Percentiles rank a stretch among this genome's conserved stretches.
Evolutionary conservation across 2,888 invertebrate species (phyloP).

Genomic region (Biston stratarius): DNA sequence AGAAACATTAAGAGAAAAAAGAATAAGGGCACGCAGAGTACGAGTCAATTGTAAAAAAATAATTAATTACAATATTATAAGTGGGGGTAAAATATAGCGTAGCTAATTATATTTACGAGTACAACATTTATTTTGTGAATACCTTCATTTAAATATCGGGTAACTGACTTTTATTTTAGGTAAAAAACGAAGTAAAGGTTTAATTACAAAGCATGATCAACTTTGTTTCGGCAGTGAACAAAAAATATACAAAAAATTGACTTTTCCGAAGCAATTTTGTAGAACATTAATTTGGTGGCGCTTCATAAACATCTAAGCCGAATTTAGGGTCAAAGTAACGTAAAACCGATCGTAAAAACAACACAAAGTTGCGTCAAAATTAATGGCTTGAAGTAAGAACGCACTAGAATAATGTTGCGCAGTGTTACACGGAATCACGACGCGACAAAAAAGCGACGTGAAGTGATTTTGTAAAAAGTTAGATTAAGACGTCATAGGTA

Average conservation of each 20-base stretch:
- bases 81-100: too few species aligned
- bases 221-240: conserved; percentile 32
- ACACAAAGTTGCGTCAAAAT: conserved; percentile 62
- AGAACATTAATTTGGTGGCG: conserved; percentile 59
- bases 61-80: too few species aligned
- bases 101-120: too few species aligned
- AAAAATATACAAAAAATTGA: conserved; percentile 30
- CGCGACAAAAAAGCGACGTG: background rate
- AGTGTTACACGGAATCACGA: background rate
- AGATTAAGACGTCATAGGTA: background rate
- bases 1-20: too few species aligned
- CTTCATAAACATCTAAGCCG: conserved; percentile 62
- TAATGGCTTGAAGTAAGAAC: conserved; percentile 51
- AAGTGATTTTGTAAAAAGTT: background rate
- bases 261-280: conserved; percentile 49
- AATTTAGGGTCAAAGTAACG: conserved; percentile 59
- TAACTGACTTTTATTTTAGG: conserved; percentile 33
- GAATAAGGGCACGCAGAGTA: too few species aligned
- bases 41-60: too few species aligned
- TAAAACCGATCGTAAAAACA: conserved; percentile 66
- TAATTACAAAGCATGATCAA: conserved; percentile 42
- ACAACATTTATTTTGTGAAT: background rate
- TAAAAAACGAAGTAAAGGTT: conserved; percentile 34
- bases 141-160: conserved; percentile 7
- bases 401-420: conserved; percentile 1